A percentile compares a stretch with the other conserved stretches of the same genome.
Conservation (phyloP, 2,888 invertebrate genomes). For the Heliconius erato region DNA sequence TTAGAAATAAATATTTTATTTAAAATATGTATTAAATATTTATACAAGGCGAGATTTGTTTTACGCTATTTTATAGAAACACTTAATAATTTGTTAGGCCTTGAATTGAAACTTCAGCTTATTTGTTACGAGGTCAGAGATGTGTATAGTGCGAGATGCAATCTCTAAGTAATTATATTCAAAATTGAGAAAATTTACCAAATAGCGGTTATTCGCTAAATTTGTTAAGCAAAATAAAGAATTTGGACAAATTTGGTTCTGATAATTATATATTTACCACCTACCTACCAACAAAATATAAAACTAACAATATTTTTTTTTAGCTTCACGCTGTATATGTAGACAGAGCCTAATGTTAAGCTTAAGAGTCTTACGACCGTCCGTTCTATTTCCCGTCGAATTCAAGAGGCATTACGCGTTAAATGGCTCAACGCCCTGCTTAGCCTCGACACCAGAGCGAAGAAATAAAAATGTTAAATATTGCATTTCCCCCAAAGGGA, state of each 20-base stretch:
- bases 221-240: not conserved
- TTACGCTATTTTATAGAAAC: constrained; percentile 14
- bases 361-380: too few relatives aligned
- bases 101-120: constrained; percentile 42
- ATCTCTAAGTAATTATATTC: constrained; percentile 28
- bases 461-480: too few relatives aligned
- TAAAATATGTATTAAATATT: not conserved
- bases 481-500: too few relatives aligned
- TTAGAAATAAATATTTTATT: too few relatives aligned
- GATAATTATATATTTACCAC: not conserved
- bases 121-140: constrained; percentile 52
- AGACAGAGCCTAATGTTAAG: too few relatives aligned
- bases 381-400: too few relatives aligned
- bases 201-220: not conserved
- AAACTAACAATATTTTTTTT: too few relatives aligned
- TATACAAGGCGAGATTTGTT: not conserved
- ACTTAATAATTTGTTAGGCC: constrained; percentile 35
- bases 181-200: constrained; percentile 22
- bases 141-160: constrained; percentile 42
- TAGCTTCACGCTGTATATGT: too few relatives aligned
- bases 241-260: not conserved
- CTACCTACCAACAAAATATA: too few relatives aligned
- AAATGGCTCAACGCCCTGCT: too few relatives aligned
- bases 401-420: too few relatives aligned
- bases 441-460: too few relatives aligned